Percentiles rank a stretch among this genome's conserved stretches.
phyloP scores from a whole-genome alignment of 2,888 invertebrate species.

The Didymodactylos carnosus region DNA sequence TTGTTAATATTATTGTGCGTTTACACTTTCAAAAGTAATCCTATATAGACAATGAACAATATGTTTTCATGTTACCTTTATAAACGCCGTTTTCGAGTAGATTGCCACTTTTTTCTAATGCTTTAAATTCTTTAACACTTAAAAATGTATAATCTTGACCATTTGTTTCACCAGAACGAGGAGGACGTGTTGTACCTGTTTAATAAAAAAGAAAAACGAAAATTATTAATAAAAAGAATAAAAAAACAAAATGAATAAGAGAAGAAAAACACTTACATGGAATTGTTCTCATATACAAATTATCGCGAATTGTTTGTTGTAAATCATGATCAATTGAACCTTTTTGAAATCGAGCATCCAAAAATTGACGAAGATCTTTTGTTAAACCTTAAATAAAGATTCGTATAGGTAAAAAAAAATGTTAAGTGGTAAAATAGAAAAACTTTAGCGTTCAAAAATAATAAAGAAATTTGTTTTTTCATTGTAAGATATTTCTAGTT shows the following conservation, averaged over 20 bases:
- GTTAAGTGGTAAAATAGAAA: not conserved
- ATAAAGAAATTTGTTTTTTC: not conserved
- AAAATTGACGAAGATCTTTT: conserved; percentile 39
- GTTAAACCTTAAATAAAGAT: not conserved
- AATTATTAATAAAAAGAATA: not conserved
- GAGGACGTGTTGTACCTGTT: conserved; percentile 41
- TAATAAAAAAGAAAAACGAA: not conserved
- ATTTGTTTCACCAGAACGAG: conserved; percentile 42
- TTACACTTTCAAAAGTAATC: not conserved
- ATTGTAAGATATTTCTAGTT: too few relatives aligned
- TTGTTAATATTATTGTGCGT: too few relatives aligned
- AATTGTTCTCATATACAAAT: conserved; percentile 44
- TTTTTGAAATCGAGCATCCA: conserved; percentile 42
- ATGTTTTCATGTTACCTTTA: conserved; percentile 38
- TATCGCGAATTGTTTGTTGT: conserved; percentile 46
- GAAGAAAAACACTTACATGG: conserved; percentile 29
- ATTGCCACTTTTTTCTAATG: conserved; percentile 40
- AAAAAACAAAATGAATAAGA: conserved; percentile 19
- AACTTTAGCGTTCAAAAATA: too few relatives aligned
- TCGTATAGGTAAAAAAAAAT: not conserved
- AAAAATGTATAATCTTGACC: conserved; percentile 46
- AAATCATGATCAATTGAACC: conserved; percentile 44
- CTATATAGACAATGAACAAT: not conserved
- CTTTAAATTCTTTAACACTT: conserved; percentile 40
- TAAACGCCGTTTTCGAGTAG: conserved; percentile 46